These are phyloP conservation scores for Sylvicapra grimmia DNA, from an alignment of 2,113 vertebrate genomes.

Conservation along the genomic window DNA sequence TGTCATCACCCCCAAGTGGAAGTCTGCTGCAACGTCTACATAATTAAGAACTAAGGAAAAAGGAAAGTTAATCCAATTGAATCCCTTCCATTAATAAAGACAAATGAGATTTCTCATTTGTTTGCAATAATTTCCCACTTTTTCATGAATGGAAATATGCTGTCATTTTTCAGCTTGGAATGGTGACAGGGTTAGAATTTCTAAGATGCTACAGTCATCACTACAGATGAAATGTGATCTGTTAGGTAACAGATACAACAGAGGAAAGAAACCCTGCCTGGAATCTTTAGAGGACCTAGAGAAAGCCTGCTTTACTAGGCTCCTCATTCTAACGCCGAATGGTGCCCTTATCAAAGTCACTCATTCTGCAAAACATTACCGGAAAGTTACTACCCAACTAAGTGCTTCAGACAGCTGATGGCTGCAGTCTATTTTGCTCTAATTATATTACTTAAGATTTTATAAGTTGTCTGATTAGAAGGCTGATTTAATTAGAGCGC, in stretches of 20 bases:
- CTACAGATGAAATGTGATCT: neutral
- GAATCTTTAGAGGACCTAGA: neutral
- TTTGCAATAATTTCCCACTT: neutral
- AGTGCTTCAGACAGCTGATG: neutral
- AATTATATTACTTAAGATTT: constrained; percentile 41
- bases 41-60: neutral
- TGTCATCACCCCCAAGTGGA: neutral
- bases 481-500: constrained; percentile 17
- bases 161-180: constrained; percentile 17
- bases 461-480: constrained; percentile 35
- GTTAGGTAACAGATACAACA: neutral
- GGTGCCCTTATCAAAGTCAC: neutral
- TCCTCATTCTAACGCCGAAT: neutral
- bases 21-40: neutral
- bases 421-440: neutral
- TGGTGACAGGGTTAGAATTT: neutral
- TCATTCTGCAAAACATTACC: neutral
- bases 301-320: neutral
- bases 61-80: neutral
- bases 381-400: neutral
- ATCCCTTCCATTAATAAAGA: neutral
- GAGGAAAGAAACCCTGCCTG: neutral
- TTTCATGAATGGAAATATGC: neutral
- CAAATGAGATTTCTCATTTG: neutral
- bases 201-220: neutral